These are phyloP conservation scores for Willisornis vidua DNA, from an alignment of 2,113 vertebrate species.

Conservation along the genomic window DNA sequence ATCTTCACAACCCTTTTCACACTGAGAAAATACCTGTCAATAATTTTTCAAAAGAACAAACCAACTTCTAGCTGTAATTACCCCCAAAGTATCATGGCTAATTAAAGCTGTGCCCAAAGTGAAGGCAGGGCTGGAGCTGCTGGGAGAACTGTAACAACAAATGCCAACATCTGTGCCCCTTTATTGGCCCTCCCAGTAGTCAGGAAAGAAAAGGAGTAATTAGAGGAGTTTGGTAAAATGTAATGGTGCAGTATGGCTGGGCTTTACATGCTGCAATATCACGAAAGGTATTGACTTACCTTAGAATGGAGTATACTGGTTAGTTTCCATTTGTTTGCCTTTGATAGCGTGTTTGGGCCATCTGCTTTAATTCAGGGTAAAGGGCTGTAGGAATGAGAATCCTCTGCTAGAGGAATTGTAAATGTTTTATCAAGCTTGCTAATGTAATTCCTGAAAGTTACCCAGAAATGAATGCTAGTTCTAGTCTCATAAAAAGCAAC, in stretches of 20 bases:
- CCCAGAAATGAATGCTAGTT: background rate
- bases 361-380: background rate
- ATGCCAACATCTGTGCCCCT: slow-evolving; percentile 65
- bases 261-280: slow-evolving; percentile 4
- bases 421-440: background rate
- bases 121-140: slow-evolving; percentile 33
- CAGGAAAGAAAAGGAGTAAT: slow-evolving; percentile 60
- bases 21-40: background rate
- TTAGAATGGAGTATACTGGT: background rate
- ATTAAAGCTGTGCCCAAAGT: slow-evolving; percentile 35
- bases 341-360: background rate
- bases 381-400: background rate
- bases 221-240: slow-evolving; percentile 47
- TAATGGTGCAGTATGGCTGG: slow-evolving; percentile 16
- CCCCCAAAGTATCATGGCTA: background rate
- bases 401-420: background rate
- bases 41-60: background rate
- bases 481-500: background rate
- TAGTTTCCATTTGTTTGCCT: background rate
- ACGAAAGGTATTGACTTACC: background rate
- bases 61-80: background rate
- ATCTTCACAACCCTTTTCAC: background rate
- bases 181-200: slow-evolving; percentile 53
- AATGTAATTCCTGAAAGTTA: background rate
- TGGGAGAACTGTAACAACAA: slow-evolving; percentile 8